These are phyloP conservation scores for Ostrea edulis DNA, from an alignment of 1,140 invertebrate genomes.

Conservation along the genomic window DNA sequence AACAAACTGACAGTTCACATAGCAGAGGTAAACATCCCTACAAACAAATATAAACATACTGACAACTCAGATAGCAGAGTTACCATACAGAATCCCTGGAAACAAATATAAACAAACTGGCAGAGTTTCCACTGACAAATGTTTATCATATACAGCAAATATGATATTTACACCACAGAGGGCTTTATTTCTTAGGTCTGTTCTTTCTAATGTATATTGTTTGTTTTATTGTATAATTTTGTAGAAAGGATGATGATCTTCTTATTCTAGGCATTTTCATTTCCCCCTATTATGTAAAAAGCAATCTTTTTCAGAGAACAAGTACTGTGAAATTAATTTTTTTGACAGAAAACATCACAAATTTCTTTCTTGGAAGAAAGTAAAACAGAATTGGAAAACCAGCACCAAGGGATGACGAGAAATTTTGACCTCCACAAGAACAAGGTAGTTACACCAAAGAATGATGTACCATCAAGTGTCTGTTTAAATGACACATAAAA, in stretches of 20 bases:
- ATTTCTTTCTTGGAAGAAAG: constrained; percentile 62
- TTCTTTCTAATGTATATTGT: no score
- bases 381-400: constrained; percentile 69
- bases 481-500: no score
- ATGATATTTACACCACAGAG: neutral
- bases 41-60: no score
- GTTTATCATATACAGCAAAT: neutral
- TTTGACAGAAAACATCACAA: constrained; percentile 52
- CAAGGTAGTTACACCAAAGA: constrained; percentile 62
- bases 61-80: no score
- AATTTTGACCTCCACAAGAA: constrained; percentile 70
- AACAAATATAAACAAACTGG: neutral
- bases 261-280: neutral
- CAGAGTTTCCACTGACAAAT: neutral
- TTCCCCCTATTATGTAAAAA: neutral
- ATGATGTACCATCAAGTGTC: no score
- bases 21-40: no score
- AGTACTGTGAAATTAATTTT: neutral
- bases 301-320: neutral
- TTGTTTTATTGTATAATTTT: no score
- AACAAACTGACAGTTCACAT: no score
- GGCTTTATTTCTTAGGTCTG: neutral
- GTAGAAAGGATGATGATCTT: no score
- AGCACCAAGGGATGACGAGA: constrained; percentile 65
- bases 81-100: no score